These are phyloP conservation scores for Acholoe squamosa DNA, from an alignment of 2,888 invertebrate genomes.

Conservation along the genomic window DNA sequence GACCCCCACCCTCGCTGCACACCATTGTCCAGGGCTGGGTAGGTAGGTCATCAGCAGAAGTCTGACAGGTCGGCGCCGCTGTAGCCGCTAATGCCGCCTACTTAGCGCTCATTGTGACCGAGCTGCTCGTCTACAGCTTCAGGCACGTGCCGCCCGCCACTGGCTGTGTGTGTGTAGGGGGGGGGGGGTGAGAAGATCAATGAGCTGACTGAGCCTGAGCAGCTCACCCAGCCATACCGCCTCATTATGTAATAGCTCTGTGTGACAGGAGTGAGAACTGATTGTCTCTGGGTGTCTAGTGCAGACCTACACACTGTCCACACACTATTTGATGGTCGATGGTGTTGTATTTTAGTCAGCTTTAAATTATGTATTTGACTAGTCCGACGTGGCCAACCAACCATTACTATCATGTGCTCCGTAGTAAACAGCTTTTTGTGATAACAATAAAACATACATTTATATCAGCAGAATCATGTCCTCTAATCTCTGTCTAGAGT, in stretches of 20 bases:
- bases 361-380: too few relatives aligned
- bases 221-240: background rate
- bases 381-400: too few relatives aligned
- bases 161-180: background rate
- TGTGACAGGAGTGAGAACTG: background rate
- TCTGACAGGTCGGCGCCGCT: background rate
- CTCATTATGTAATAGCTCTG: background rate
- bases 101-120: conserved; percentile 24
- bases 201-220: background rate
- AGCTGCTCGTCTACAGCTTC: background rate
- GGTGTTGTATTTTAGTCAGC: too few relatives aligned
- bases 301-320: too few relatives aligned
- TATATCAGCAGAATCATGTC: too few relatives aligned
- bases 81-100: background rate
- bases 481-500: too few relatives aligned
- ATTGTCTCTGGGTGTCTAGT: background rate
- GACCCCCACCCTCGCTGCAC: background rate
- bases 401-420: too few relatives aligned
- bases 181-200: background rate
- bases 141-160: background rate
- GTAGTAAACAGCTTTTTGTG: too few relatives aligned
- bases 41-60: background rate
- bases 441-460: too few relatives aligned
- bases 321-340: too few relatives aligned
- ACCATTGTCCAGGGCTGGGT: background rate